phyloP scores from a whole-genome alignment of 2,797 vertebrate genomes.

The Melanotaenia boesemani region DNA sequence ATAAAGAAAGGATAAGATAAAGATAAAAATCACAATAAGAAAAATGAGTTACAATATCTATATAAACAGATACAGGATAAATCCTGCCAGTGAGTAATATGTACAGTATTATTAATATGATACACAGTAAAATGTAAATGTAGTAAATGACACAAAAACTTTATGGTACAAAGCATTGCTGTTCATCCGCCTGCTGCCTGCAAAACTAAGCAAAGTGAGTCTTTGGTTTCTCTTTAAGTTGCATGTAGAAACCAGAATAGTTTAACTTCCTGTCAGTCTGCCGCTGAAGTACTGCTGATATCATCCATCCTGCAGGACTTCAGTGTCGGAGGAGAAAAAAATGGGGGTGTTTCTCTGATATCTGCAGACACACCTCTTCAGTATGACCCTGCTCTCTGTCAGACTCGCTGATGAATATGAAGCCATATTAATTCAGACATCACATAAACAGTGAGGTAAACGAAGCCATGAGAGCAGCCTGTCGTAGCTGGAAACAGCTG shows the following conservation, averaged over 20 bases:
- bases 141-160: too few relatives aligned
- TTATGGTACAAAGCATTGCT: too few relatives aligned
- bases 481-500: too few relatives aligned
- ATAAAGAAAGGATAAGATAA: too few relatives aligned
- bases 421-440: background rate
- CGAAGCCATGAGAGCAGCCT: background rate
- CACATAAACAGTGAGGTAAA: background rate
- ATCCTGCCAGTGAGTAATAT: too few relatives aligned
- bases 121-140: too few relatives aligned
- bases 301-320: background rate
- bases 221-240: background rate
- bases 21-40: too few relatives aligned
- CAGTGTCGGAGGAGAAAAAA: background rate
- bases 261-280: background rate
- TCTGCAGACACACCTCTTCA: background rate
- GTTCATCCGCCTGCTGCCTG: too few relatives aligned
- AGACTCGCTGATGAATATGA: background rate
- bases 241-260: background rate
- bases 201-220: too few relatives aligned
- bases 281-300: background rate
- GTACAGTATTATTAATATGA: too few relatives aligned
- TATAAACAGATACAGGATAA: too few relatives aligned
- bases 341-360: background rate
- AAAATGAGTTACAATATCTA: too few relatives aligned
- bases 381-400: background rate